phyloP scores from a whole-genome alignment of 2,797 vertebrate genomes.

The Anguilla obscura region DNA sequence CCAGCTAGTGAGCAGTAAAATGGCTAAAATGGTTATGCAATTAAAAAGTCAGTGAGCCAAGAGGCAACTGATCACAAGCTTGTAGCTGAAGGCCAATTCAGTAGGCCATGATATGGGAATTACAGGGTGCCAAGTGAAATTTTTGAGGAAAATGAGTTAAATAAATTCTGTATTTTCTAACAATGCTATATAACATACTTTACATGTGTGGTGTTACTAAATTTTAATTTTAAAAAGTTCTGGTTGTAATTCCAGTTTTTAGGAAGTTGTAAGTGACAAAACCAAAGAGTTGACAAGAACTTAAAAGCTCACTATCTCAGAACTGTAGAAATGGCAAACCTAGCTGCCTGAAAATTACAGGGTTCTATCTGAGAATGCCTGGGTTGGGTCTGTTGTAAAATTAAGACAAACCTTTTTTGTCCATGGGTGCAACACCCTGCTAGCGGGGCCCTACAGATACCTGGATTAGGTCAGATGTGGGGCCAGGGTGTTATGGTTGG shows the following conservation, averaged over 20 bases:
- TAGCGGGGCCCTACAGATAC: background rate
- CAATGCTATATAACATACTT: no score
- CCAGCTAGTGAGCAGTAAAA: background rate
- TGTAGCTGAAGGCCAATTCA: background rate
- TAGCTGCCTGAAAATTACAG: no score
- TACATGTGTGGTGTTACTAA: no score
- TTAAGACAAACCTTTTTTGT: background rate
- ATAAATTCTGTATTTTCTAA: no score
- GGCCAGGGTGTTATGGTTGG: background rate
- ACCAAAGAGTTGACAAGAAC: no score
- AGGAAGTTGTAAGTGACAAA: no score
- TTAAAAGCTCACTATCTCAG: no score
- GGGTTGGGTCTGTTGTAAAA: background rate
- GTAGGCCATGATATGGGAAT: background rate
- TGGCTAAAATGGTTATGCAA: background rate
- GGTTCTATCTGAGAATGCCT: background rate
- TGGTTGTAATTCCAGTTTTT: no score
- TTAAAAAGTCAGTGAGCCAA: background rate
- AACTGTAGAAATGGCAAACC: no score
- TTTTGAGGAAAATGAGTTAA: no score
- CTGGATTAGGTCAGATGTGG: background rate
- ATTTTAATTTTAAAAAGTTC: no score
- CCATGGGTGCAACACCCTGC: background rate
- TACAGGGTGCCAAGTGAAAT: no score
- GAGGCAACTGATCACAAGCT: background rate